Conservation (phyloP, 2,888 invertebrate species). For the Podotricha telesiphe region DNA sequence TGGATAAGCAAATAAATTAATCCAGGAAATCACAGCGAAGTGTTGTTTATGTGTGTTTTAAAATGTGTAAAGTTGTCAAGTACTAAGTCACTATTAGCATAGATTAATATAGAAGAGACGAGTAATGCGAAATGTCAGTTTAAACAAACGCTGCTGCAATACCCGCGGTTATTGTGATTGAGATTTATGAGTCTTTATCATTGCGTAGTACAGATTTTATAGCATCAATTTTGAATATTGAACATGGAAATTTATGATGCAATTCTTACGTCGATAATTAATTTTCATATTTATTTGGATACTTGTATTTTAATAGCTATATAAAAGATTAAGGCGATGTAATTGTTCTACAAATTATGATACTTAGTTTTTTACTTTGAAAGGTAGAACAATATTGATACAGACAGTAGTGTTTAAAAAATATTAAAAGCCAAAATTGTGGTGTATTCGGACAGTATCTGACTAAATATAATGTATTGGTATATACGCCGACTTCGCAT, state of each 20-base stretch:
- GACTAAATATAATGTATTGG: too few relatives aligned
- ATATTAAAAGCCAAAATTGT: too few relatives aligned
- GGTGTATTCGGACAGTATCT: too few relatives aligned
- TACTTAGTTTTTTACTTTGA: background rate
- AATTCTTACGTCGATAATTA: slow-evolving; percentile 16
- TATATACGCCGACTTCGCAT: too few relatives aligned
- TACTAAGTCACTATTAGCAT: background rate
- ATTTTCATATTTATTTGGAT: slow-evolving; percentile 21
- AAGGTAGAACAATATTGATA: background rate
- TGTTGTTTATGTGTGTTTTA: background rate
- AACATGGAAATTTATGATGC: slow-evolving; percentile 39
- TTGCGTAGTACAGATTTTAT: slow-evolving; percentile 37
- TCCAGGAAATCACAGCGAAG: too few relatives aligned
- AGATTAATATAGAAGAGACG: slow-evolving; percentile 2
- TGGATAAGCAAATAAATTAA: too few relatives aligned
- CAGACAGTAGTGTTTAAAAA: too few relatives aligned
- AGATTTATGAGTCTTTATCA: slow-evolving; percentile 53
- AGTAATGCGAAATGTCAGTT: background rate
- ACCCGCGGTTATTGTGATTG: slow-evolving; percentile 49
- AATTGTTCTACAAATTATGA: background rate
- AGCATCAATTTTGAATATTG: slow-evolving; percentile 32
- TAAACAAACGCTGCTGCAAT: slow-evolving; percentile 10
- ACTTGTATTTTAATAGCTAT: slow-evolving; percentile 2
- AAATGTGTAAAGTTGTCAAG: background rate
- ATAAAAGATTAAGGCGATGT: background rate